Evolutionary conservation across 2,113 vertebrate species (phyloP).

Genomic region (Embiotoca jacksoni): DNA sequence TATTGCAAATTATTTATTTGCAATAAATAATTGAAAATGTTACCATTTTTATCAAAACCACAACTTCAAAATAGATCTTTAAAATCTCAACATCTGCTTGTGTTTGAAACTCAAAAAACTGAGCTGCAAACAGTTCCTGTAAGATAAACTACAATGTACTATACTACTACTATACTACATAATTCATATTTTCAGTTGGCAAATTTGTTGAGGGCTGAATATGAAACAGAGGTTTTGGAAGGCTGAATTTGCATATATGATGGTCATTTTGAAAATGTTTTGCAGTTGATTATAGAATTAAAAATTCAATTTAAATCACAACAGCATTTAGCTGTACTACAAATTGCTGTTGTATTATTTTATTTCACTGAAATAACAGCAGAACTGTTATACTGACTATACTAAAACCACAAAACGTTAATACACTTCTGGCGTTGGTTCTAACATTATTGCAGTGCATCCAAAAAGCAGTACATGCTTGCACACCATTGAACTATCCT

Average conservation of each 20-base stretch:
- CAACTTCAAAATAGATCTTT: too few species aligned
- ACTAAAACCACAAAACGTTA: too few species aligned
- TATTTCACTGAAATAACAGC: not conserved
- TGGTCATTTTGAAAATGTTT: not conserved
- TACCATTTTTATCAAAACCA: too few species aligned
- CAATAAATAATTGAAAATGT: too few species aligned
- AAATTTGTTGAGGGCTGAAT: not conserved
- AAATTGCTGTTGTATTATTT: too few species aligned
- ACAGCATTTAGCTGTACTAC: not conserved
- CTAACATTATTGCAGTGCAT: not conserved
- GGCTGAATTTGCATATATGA: not conserved
- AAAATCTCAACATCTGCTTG: too few species aligned
- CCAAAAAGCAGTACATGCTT: not conserved
- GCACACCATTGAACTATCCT: not conserved
- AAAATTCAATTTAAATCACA: too few species aligned
- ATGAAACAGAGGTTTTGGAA: not conserved
- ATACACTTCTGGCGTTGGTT: too few species aligned
- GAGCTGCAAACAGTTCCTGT: too few species aligned
- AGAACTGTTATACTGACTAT: not conserved
- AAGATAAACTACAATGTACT: too few species aligned
- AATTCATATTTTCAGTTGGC: not conserved
- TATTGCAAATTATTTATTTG: too few species aligned
- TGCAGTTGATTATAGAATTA: not conserved
- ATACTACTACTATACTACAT: not conserved
- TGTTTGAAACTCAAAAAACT: too few species aligned